These are phyloP conservation scores for Actias luna DNA, from an alignment of 2,888 invertebrate genomes.

Conservation along the genomic window DNA sequence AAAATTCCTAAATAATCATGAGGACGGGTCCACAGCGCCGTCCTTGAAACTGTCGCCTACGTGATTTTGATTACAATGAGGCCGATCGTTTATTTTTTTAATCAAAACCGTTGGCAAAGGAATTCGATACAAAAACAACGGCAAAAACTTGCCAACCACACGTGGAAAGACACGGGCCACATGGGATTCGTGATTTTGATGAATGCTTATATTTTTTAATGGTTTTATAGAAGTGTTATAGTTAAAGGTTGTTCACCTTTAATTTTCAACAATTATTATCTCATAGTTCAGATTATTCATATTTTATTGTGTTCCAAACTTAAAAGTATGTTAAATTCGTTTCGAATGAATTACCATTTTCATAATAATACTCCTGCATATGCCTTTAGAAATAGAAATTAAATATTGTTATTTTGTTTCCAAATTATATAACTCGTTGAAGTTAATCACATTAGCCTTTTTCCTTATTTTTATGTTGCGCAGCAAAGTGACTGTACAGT, in stretches of 20 bases:
- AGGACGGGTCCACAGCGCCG: constrained; percentile 21
- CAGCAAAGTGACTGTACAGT: no score
- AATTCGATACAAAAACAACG: constrained; percentile 50
- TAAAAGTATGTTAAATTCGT: no score
- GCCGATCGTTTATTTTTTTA: constrained; percentile 36
- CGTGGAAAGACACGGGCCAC: constrained; percentile 30
- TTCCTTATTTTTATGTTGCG: no score
- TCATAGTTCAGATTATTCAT: neutral
- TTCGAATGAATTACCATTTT: no score
- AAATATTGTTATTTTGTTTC: no score
- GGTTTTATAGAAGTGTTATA: neutral
- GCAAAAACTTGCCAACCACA: constrained; percentile 45
- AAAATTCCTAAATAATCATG: constrained; percentile 17
- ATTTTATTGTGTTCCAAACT: neutral
- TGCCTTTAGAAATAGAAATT: no score
- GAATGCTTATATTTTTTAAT: neutral
- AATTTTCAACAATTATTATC: neutral
- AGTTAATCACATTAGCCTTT: no score
- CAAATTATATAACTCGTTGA: no score
- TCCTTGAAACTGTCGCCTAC: constrained; percentile 30
- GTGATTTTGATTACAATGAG: constrained; percentile 47
- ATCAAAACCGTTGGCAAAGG: constrained; percentile 42
- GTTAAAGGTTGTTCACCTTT: neutral
- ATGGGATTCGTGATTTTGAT: constrained; percentile 14
- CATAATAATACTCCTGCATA: no score